These are phyloP conservation scores for Pterois miles DNA, from an alignment of 2,797 vertebrate genomes.

Conservation along the genomic window DNA sequence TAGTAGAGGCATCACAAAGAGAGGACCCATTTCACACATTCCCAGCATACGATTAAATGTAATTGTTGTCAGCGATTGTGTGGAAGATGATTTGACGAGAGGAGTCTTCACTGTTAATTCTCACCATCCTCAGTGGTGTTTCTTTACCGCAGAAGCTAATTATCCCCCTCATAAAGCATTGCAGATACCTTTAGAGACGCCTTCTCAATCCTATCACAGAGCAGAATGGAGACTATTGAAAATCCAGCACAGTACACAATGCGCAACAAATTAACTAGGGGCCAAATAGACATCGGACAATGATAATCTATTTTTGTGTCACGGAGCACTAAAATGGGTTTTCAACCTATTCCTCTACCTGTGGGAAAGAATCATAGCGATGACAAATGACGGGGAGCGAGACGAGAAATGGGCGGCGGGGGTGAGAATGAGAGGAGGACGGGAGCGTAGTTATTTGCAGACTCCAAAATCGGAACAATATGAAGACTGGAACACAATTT, in stretches of 20 bases:
- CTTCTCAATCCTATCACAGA: constrained; percentile 22
- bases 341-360: constrained; percentile 68
- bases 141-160: constrained; percentile 46
- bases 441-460: constrained; percentile 66
- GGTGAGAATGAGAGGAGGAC: constrained; percentile 24
- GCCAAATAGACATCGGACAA: constrained; percentile 67
- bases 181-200: constrained; percentile 25
- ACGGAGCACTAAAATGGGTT: constrained; percentile 74
- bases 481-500: constrained; percentile 78
- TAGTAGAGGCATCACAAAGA: background rate
- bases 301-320: constrained; percentile 76
- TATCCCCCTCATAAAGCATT: constrained; percentile 38
- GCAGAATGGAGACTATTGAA: constrained; percentile 44
- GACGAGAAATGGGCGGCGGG: constrained; percentile 24
- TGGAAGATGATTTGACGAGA: background rate
- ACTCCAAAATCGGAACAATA: constrained; percentile 72
- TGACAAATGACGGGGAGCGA: constrained; percentile 75
- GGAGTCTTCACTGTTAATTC: constrained; percentile 13
- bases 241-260: constrained; percentile 47
- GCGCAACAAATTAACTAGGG: constrained; percentile 60
- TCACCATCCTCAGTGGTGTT: background rate
- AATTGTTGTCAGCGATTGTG: constrained; percentile 6
- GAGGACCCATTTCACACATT: background rate
- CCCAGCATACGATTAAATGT: background rate
- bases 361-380: constrained; percentile 72